These are phyloP conservation scores for Mus caroli DNA, from an alignment of 2,797 vertebrate species.

Conservation along the genomic window DNA sequence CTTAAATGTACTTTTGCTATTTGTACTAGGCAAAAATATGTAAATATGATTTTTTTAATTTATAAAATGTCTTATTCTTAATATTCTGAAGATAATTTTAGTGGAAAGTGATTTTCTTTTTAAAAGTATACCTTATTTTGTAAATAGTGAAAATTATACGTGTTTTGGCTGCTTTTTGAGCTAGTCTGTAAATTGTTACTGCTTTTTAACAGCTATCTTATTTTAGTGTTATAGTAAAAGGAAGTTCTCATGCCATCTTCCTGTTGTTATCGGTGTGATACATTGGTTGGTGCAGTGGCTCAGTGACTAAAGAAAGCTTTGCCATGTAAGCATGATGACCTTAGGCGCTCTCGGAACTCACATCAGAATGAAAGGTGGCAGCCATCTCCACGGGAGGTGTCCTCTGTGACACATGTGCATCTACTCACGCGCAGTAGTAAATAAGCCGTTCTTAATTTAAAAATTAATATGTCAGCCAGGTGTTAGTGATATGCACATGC, in stretches of 20 bases:
- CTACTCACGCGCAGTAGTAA: neutral
- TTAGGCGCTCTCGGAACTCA: neutral
- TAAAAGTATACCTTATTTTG: slow-evolving; percentile 5
- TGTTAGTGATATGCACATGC: neutral
- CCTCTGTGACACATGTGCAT: neutral
- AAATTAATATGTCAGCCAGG: neutral
- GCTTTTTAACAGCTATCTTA: slow-evolving; percentile 49
- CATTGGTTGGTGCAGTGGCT: neutral
- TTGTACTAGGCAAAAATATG: slow-evolving; percentile 50
- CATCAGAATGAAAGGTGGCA: neutral
- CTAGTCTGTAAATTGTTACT: slow-evolving; percentile 50
- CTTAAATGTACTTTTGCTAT: slow-evolving; percentile 60
- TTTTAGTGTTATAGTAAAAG: slow-evolving; percentile 27
- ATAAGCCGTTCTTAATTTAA: neutral
- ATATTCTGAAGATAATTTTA: slow-evolving; percentile 57
- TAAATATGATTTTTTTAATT: neutral
- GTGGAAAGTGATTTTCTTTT: slow-evolving; percentile 48
- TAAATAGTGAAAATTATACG: slow-evolving; percentile 12
- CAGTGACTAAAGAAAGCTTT: neutral
- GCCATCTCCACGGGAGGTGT: neutral
- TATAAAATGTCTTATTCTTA: slow-evolving; percentile 53
- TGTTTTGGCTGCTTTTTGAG: slow-evolving; percentile 52
- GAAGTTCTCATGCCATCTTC: neutral
- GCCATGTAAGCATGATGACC: neutral
- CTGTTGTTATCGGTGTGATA: neutral